Evolutionary conservation across 2,888 invertebrate genomes (phyloP).

Genomic region (Cremastinae sp.): DNA sequence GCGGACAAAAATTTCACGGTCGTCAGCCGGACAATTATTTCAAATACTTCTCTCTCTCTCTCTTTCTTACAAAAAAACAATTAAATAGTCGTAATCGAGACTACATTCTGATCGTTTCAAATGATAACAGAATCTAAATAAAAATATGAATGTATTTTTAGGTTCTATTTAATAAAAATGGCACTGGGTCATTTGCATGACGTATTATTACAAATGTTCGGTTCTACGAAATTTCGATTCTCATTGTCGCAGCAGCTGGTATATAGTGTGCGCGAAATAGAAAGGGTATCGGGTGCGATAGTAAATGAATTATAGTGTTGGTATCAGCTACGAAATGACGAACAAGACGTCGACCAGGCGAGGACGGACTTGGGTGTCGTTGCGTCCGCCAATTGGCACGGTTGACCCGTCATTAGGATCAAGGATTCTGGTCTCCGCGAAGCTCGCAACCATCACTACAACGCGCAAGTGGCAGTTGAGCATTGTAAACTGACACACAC

Average conservation of each 20-base stretch:
- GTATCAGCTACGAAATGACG: slow-evolving; percentile 33
- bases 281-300: slow-evolving; percentile 4
- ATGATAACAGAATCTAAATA: too few species aligned
- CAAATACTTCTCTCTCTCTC: too few species aligned
- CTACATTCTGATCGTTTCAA: too few species aligned
- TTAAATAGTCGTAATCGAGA: too few species aligned
- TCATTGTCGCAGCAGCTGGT: neutral
- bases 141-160: too few species aligned
- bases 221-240: neutral
- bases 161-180: too few species aligned
- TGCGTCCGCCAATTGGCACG: slow-evolving; percentile 75
- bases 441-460: slow-evolving; percentile 30
- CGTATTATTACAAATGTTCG: neutral
- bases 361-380: slow-evolving; percentile 53
- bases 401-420: slow-evolving; percentile 79
- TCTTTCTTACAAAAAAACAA: too few species aligned
- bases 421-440: slow-evolving; percentile 71
- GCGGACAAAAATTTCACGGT: too few species aligned
- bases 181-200: neutral
- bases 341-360: slow-evolving; percentile 35
- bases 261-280: slow-evolving; percentile 10
- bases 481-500: slow-evolving; percentile 17
- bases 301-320: slow-evolving; percentile 39
- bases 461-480: slow-evolving; percentile 6
- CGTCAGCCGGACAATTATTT: too few species aligned